Evolutionary conservation across 2,113 vertebrate species (phyloP).

Genomic region (Ellobius talpinus): DNA sequence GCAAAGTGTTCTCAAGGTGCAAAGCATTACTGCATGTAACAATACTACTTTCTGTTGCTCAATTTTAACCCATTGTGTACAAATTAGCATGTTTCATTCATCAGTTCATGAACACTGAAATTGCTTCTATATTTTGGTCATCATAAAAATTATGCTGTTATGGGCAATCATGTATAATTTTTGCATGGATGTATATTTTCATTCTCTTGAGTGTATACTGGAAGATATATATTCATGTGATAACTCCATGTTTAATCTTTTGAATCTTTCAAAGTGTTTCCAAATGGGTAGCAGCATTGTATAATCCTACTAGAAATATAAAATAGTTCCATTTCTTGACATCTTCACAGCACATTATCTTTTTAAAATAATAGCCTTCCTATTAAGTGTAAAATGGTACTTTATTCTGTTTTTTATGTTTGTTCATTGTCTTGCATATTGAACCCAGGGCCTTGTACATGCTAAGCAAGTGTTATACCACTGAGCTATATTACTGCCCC

Average conservation of each 20-base stretch:
- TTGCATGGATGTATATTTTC: not conserved
- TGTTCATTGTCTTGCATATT: not conserved
- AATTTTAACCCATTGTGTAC: not conserved
- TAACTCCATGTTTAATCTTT: conserved; percentile 31
- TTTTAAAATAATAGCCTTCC: not conserved
- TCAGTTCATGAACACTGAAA: not conserved
- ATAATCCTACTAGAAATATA: not conserved
- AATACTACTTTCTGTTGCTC: not conserved
- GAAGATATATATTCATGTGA: not conserved
- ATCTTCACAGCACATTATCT: not conserved
- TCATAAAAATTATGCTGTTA: not conserved
- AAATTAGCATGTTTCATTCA: conserved; percentile 28
- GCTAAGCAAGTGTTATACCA: not conserved
- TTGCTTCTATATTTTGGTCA: not conserved
- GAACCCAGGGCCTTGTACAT: not conserved
- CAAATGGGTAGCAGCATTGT: conserved; percentile 18
- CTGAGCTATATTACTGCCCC: not conserved
- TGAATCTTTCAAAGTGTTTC: not conserved
- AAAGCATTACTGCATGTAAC: not conserved
- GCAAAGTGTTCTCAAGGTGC: conserved; percentile 6
- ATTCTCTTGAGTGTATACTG: conserved; percentile 30
- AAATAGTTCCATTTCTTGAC: not conserved
- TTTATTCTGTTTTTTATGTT: not conserved
- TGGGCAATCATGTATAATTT: not conserved
- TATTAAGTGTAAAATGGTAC: not conserved